A percentile compares a stretch with the other conserved stretches of the same genome.
These are phyloP conservation scores for Corythoichthys haematopterus DNA, from an alignment of 2,113 vertebrate genomes.

Conservation along the genomic window DNA sequence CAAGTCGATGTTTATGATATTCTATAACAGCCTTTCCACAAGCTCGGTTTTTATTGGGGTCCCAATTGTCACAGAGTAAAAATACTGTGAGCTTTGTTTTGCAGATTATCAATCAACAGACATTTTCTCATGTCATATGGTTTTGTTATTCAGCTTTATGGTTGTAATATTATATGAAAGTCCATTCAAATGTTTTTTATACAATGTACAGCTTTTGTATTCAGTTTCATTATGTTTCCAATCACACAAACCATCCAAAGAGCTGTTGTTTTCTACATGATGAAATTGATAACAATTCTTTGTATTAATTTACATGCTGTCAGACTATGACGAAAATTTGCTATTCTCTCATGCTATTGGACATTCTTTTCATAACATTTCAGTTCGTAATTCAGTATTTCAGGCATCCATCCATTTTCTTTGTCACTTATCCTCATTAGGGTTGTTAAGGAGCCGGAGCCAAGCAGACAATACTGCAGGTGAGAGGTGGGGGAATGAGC, in stretches of 20 bases:
- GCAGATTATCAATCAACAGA: not conserved
- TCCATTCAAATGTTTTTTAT: not conserved
- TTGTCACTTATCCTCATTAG: too few species aligned
- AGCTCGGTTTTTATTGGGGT: not conserved
- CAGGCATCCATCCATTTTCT: not conserved
- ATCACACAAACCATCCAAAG: not conserved
- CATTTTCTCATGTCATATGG: not conserved
- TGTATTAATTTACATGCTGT: not conserved
- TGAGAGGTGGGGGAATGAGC: too few species aligned
- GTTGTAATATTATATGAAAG: not conserved
- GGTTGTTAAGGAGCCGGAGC: too few species aligned
- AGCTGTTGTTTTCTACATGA: not conserved
- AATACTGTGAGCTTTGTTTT: not conserved
- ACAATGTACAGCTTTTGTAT: not conserved
- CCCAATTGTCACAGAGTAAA: not conserved
- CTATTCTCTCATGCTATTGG: not conserved
- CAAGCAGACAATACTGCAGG: not conserved
- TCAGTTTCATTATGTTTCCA: not conserved
- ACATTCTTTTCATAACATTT: not conserved
- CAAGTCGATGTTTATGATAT: not conserved
- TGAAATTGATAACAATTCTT: slow-evolving; percentile 1
- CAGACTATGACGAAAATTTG: not conserved
- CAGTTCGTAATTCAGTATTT: not conserved
- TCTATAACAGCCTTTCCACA: not conserved
- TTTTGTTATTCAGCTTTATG: not conserved